These are phyloP conservation scores for Hassar affinis DNA, from an alignment of 2,113 vertebrate species.

Conservation along the genomic window DNA sequence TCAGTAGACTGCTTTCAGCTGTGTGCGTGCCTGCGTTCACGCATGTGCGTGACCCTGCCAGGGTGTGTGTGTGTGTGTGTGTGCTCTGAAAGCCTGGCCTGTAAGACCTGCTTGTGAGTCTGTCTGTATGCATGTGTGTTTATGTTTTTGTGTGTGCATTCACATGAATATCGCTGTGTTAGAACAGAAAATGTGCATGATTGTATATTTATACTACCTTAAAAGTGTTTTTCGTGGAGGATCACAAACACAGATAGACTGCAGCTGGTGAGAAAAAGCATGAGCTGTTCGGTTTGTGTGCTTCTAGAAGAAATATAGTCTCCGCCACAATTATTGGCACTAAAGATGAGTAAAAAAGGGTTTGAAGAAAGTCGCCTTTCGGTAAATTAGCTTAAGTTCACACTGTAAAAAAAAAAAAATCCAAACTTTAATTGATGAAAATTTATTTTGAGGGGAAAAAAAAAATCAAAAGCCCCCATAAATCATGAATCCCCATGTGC, in stretches of 20 bases:
- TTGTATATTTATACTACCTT: slow-evolving; percentile 25
- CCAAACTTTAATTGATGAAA: no score
- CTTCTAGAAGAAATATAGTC: neutral
- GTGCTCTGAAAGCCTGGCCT: slow-evolving; percentile 22
- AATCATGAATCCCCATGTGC: no score
- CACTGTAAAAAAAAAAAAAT: no score
- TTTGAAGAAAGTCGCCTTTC: no score
- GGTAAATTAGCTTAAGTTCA: no score
- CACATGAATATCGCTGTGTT: slow-evolving; percentile 13
- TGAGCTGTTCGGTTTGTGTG: neutral
- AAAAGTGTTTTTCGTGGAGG: neutral
- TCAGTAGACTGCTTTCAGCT: slow-evolving; percentile 52
- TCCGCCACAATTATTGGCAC: no score
- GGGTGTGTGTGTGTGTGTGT: slow-evolving; percentile 34
- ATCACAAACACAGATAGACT: neutral
- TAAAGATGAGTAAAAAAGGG: no score
- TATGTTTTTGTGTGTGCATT: slow-evolving; percentile 10
- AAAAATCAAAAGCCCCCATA: no score
- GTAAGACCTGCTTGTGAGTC: slow-evolving; percentile 6
- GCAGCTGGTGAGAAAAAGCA: neutral
- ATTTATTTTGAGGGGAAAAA: no score
- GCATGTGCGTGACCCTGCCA: slow-evolving; percentile 32
- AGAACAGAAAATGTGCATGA: neutral
- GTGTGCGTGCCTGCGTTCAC: slow-evolving; percentile 45
- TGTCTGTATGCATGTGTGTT: slow-evolving; percentile 17